Conservation (phyloP, 2,888 invertebrate genomes). For the Agrochola circellaris region DNA sequence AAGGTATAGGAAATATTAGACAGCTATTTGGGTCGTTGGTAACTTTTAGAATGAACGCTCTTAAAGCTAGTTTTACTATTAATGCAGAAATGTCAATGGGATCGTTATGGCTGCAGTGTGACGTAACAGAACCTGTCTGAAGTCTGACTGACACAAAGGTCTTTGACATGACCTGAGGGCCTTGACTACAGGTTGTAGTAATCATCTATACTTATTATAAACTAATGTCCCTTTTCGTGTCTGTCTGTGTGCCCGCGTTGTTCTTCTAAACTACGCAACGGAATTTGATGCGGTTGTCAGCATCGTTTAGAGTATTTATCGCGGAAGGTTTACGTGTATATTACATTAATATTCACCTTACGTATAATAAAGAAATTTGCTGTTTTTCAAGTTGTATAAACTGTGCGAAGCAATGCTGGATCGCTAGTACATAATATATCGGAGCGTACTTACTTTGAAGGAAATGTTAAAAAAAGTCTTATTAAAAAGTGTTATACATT, state of each 20-base stretch:
- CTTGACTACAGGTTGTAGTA: background rate
- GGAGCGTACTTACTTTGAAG: background rate
- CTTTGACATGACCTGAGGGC: constrained; percentile 56
- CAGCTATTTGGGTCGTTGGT: no score
- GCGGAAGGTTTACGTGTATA: no score
- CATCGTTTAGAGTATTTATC: background rate
- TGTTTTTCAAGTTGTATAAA: background rate
- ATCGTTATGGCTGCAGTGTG: constrained; percentile 17
- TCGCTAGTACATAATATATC: background rate
- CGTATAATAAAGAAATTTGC: background rate
- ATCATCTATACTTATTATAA: background rate
- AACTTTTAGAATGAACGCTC: no score
- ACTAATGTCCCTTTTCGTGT: background rate
- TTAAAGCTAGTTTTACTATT: background rate
- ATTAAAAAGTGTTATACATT: background rate
- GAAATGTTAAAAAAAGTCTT: background rate
- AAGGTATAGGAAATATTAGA: no score
- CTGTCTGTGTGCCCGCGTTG: background rate
- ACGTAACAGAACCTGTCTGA: constrained; percentile 46
- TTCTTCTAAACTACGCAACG: background rate
- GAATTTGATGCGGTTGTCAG: background rate
- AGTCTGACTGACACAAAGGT: constrained; percentile 53
- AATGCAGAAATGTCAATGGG: constrained; percentile 30
- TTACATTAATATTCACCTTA: background rate
- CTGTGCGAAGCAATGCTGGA: no score